Base-by-base conservation (phyloP, 2,888 invertebrate species). In the Timandra comae region DNA sequence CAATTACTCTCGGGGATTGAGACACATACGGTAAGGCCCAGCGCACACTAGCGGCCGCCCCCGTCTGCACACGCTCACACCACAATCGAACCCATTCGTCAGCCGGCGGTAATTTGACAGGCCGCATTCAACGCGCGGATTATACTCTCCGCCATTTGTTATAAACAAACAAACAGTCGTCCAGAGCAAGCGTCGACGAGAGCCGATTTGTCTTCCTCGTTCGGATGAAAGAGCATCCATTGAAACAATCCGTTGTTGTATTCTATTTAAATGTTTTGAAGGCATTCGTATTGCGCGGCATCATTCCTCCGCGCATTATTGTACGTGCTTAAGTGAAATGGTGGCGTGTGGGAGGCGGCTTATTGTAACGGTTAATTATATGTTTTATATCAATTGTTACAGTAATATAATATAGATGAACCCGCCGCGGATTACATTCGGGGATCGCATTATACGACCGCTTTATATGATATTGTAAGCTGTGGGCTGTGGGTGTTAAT, bases 141-240 rank as follows among this genome's bases (percentile, higher is more conserved):
- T 51, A 49, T 44, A 49, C 44, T 43, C 39, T 39, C 31, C 26
- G 35, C 36, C 35, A 46, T 49, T 41, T 38, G 24, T 41, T 33
- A 29, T 7, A 12, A 27, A 27, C 20, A 43, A 44, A 47, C 39
- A 33, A 40, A 36, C 47, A 43, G 43, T 48, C 33, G 44, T 39
- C 33, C 36, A 21, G 24, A 24, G 11, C 11, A 27, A 35, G 32
- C 34, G 35, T 35, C 42, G 48, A 46, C 45, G 41, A 39, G 39
- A 33, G 35, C 34, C 46, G 46, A 52, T 54, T 43, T 42, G 40
- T 56, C 56, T 49, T 41, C 35, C 37, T 39, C 38, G 49, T 43
- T 49, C 31, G 32, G 42, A 32, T 12, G 27, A 16, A 43, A 31
- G 27, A 10, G 34, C 41, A 35, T 38, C 23, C 30, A 20, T 19